phyloP scores from a whole-genome alignment of 2,113 vertebrate genomes.

The Nyctereutes procyonoides region DNA sequence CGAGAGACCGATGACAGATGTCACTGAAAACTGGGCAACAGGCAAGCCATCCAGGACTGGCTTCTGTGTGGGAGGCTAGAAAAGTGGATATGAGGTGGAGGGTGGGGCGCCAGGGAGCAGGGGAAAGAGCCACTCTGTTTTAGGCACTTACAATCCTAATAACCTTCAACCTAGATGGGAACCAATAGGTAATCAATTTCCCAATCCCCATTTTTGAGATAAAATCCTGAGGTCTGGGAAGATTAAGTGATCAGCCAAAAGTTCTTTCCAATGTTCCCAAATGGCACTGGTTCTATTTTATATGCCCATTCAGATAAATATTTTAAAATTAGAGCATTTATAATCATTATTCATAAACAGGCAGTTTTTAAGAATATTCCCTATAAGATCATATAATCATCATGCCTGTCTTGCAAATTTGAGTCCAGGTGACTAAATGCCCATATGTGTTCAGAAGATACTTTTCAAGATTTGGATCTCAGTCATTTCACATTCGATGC shows the following conservation, averaged over 20 bases:
- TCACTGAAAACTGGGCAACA: neutral
- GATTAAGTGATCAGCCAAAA: neutral
- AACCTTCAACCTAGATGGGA: neutral
- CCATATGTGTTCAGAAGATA: neutral
- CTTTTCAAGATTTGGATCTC: conserved; percentile 38
- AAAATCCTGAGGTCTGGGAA: neutral
- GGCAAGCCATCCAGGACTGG: accelerated
- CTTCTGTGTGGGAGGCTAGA: neutral
- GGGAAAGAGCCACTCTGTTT: neutral
- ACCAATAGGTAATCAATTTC: neutral
- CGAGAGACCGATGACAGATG: neutral
- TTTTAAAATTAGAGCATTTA: neutral
- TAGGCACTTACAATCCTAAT: neutral
- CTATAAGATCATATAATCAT: neutral
- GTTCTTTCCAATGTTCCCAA: conserved; percentile 24
- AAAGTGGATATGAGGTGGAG: neutral
- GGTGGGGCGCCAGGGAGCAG: accelerated
- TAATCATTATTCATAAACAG: neutral
- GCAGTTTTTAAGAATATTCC: conserved; percentile 6
- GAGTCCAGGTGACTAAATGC: neutral
- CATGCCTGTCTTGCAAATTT: conserved; percentile 19
- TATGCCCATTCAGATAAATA: neutral
- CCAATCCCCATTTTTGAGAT: neutral
- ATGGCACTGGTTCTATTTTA: neutral
- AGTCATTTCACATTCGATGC: conserved; percentile 25